Conservation (phyloP, 1,140 invertebrate species). For the Drosophila repleta region DNA sequence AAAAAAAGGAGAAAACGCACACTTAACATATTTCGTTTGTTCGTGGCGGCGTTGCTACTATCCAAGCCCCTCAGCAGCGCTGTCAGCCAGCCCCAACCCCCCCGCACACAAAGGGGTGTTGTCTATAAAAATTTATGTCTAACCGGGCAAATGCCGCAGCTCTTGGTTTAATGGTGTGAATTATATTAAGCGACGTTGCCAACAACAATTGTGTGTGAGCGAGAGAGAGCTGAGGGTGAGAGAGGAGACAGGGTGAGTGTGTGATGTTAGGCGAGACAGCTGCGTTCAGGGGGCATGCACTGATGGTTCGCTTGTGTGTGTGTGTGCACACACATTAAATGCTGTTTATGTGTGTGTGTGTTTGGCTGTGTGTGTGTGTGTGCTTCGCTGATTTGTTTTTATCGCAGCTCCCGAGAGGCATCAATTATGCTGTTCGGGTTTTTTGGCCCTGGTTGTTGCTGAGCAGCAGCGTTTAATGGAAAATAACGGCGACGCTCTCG, state of each 20-base stretch:
- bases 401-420: slow-evolving; percentile 79
- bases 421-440: slow-evolving; percentile 68
- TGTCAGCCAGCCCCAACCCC: background rate
- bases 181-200: slow-evolving; percentile 72
- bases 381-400: slow-evolving; percentile 77
- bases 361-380: slow-evolving; percentile 38
- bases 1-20: slow-evolving; percentile 27
- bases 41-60: background rate
- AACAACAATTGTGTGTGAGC: slow-evolving; percentile 20
- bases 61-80: background rate
- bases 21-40: slow-evolving; percentile 71
- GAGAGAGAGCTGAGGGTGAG: slow-evolving; percentile 32
- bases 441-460: slow-evolving; percentile 14
- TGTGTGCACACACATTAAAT: slow-evolving; percentile 35
- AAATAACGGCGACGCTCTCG: slow-evolving; percentile 49
- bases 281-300: slow-evolving; percentile 27
- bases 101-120: slow-evolving; percentile 49
- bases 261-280: slow-evolving; percentile 35
- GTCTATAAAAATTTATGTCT: slow-evolving; percentile 80
- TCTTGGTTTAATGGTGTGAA: slow-evolving; percentile 80
- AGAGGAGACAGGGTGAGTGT: slow-evolving; percentile 17
- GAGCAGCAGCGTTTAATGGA: slow-evolving; percentile 51
- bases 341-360: slow-evolving; percentile 4
- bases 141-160: slow-evolving; percentile 72
- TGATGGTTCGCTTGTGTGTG: slow-evolving; percentile 16